These are phyloP conservation scores for Silurus aristotelis DNA, from an alignment of 2,797 vertebrate genomes.

Conservation along the genomic window DNA sequence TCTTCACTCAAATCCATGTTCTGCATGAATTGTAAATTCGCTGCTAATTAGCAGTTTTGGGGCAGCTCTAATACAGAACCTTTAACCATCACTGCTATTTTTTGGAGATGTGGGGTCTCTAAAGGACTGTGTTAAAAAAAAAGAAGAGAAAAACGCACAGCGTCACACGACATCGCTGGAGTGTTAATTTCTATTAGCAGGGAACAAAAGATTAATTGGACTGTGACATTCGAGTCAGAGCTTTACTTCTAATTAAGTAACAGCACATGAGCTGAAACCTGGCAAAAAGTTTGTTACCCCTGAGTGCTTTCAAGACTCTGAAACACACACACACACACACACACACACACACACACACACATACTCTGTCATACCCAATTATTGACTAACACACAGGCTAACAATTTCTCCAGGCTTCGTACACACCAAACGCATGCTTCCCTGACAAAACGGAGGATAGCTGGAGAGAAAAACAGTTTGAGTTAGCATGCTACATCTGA, in stretches of 20 bases:
- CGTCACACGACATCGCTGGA: neutral
- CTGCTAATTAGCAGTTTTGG: neutral
- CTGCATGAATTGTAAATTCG: neutral
- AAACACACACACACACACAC: neutral
- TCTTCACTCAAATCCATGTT: neutral
- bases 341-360: constrained; percentile 4
- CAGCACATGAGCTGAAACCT: constrained; percentile 19
- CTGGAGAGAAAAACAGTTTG: constrained; percentile 20
- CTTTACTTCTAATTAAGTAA: constrained; percentile 26
- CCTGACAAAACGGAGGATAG: neutral
- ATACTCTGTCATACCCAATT: neutral
- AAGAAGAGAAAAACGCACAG: neutral
- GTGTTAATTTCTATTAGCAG: constrained; percentile 32
- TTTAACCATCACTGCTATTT: neutral
- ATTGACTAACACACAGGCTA: constrained; percentile 16
- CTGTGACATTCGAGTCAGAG: constrained; percentile 26
- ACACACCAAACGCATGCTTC: neutral
- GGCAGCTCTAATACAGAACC: neutral
- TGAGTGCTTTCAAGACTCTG: constrained; percentile 1
- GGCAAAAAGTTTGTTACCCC: constrained; percentile 31
- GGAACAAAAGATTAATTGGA: constrained; percentile 33
- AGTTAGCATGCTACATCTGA: constrained; percentile 9
- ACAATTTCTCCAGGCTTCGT: neutral
- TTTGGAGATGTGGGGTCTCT: neutral
- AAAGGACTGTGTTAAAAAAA: neutral